Percentiles rank a stretch among this genome's conserved stretches.
Evolutionary conservation across 2,888 invertebrate species (phyloP).

Genomic region (Agrotis ipsilon): DNA sequence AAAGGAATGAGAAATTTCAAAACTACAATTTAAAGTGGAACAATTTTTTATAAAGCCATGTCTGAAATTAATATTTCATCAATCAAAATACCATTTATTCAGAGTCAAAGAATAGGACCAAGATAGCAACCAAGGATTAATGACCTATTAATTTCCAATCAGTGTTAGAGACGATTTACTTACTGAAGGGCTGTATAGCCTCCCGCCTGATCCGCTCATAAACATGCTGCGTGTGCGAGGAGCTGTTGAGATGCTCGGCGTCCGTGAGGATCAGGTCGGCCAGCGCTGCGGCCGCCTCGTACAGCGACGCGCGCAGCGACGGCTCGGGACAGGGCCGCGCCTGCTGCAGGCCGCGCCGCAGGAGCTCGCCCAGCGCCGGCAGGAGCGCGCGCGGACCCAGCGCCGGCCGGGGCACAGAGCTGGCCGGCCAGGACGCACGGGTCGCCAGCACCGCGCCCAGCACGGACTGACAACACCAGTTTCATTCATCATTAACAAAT

Average conservation of each 20-base stretch:
- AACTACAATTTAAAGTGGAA: too few relatives aligned
- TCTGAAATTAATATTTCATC: too few relatives aligned
- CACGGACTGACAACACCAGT: not conserved
- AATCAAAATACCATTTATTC: too few relatives aligned
- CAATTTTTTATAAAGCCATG: too few relatives aligned
- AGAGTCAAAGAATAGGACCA: too few relatives aligned
- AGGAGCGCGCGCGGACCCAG: conserved; percentile 71
- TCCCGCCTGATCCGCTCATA: conserved; percentile 93
- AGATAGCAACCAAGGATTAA: too few relatives aligned
- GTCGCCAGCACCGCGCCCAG: not conserved
- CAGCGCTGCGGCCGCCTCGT: conserved; percentile 79
- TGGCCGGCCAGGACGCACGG: conserved; percentile 47
- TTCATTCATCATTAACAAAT: too few relatives aligned
- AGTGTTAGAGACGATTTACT: conserved; percentile 67
- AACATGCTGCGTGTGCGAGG: conserved; percentile 74
- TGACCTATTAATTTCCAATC: too few relatives aligned
- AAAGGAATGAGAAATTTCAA: too few relatives aligned
- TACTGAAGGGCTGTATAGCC: conserved; percentile 93
- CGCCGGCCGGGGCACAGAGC: conserved; percentile 81
- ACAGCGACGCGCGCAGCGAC: conserved; percentile 83
- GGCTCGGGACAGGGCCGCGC: conserved; percentile 90
- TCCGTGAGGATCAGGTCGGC: conserved; percentile 78
- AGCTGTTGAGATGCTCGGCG: conserved; percentile 60
- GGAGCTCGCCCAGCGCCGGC: conserved; percentile 67
- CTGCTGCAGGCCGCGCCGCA: conserved; percentile 66